Percentiles rank a stretch among this genome's conserved stretches.
Evolutionary conservation across 1,140 invertebrate genomes (phyloP).

Genomic region (honey bee (Apis mellifera)): DNA sequence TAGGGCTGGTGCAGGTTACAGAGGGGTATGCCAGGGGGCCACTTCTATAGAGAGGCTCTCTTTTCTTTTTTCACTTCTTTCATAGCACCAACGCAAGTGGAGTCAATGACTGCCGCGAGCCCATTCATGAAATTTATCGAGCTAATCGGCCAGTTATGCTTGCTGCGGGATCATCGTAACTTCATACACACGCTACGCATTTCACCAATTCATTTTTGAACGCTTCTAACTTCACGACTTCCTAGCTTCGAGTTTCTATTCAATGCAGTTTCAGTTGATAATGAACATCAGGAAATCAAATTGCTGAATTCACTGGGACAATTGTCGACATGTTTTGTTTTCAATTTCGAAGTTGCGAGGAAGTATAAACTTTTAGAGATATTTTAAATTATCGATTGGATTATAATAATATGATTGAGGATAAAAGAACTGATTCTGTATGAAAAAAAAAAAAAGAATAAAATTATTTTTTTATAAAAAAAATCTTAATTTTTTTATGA

Average conservation of each 20-base stretch:
- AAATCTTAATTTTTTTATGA: too few species aligned
- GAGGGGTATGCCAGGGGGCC: slow-evolving; percentile 8
- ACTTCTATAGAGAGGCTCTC: slow-evolving; percentile 35
- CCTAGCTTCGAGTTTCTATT: slow-evolving; percentile 6
- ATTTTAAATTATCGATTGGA: too few species aligned
- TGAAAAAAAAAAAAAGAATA: too few species aligned
- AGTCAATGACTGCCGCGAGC: slow-evolving; percentile 62
- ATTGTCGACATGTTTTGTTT: slow-evolving; percentile 11
- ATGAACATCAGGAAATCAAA: slow-evolving; percentile 1
- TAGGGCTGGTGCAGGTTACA: background rate
- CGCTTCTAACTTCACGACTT: slow-evolving; percentile 7
- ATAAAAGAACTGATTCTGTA: too few species aligned
- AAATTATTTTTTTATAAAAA: too few species aligned
- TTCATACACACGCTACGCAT: slow-evolving; percentile 20
- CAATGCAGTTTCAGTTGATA: background rate
- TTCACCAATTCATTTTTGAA: background rate
- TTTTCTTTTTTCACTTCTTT: slow-evolving; percentile 50
- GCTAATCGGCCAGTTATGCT: slow-evolving; percentile 61
- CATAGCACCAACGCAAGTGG: slow-evolving; percentile 43
- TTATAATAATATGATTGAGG: too few species aligned
- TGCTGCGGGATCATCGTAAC: background rate
- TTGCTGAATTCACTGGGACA: background rate
- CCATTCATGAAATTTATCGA: slow-evolving; percentile 70
- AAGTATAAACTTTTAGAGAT: too few species aligned
- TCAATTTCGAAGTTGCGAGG: background rate